Conservation (phyloP, 2,888 invertebrate genomes). For the Lissocephala sabroskyi region DNA sequence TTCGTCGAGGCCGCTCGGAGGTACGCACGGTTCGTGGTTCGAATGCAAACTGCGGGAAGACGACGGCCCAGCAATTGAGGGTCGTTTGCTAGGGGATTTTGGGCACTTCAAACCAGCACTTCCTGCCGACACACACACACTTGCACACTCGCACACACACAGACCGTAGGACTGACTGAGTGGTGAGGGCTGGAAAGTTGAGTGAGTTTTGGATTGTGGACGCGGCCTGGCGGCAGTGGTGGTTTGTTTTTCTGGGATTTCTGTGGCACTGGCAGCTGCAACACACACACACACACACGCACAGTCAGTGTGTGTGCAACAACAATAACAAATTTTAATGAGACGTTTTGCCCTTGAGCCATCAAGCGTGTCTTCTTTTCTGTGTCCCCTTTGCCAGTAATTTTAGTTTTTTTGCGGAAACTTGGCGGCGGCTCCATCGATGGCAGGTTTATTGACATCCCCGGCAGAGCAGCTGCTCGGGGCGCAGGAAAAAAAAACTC, state of each 20-base stretch:
- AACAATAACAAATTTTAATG: neutral
- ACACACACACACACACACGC: neutral
- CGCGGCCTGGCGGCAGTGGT: neutral
- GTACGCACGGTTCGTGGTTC: conserved; percentile 15
- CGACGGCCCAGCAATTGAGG: conserved; percentile 20
- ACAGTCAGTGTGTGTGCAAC: neutral
- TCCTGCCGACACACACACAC: neutral
- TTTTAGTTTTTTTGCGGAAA: too few species aligned
- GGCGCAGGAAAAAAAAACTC: neutral
- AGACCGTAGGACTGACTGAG: too few species aligned
- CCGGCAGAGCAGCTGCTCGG: conserved; percentile 11
- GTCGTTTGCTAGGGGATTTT: neutral
- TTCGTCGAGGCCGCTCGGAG: too few species aligned
- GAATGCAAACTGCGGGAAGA: conserved; percentile 36
- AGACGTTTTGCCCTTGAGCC: neutral
- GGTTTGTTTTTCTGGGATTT: neutral
- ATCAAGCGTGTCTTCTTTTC: too few species aligned
- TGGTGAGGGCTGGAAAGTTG: too few species aligned
- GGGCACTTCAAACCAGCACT: neutral
- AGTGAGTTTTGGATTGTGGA: conserved; percentile 10
- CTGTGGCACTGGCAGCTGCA: neutral
- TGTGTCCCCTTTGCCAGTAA: too few species aligned
- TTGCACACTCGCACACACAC: neutral
- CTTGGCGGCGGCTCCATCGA: too few species aligned
- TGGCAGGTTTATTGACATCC: too few species aligned